Base-by-base conservation (phyloP, 2,797 vertebrate species). In the Ctenopoma kingsleyae region DNA sequence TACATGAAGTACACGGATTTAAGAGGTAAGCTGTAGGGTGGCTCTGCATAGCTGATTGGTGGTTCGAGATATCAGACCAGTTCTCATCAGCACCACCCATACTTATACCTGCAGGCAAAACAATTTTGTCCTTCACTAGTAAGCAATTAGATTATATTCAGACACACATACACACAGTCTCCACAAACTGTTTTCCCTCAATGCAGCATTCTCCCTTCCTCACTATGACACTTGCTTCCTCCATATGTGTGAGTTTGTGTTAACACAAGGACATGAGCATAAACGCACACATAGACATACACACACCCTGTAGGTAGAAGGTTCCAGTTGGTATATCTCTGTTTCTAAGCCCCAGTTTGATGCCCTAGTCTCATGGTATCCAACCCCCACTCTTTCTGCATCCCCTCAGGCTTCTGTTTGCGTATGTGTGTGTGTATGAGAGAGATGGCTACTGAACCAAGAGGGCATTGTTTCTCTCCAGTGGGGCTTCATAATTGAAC, bases 401-500 rank as follows among this genome's bases (percentile, higher is more conserved):
- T 89, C 74, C 87, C 91, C 89, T 68, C 80, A 81, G 89, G 89
- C 87, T 38, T 71, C 54, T 71, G 53, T 71, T 66, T 82, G 63
- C 67, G 75, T 73, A 53, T 77, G 48, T 67, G 47, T 54, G 62
- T 74, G 51, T 40, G 54, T 71, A n/a, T 77, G 7, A 8, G 30
- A 32, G 84, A 90, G 83, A 89, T 87, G 90, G 88, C 87, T 90
- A 89, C 83, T 90, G 85, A 92, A 91, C 86, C 92, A 93, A 89
- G 88, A 88, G 90, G 90, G 91, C 90, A 92, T 92, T 92, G 92
- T 93, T 92, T 93, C 90, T 93, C 89, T 90, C 90, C 88, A 90
- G 79, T 74, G 80, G 82, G 86, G 82, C 77, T 90, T 91, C 85
- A 86, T 88, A 90, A 90, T 89, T 90, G 84, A 90, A 89, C 86